phyloP scores from a whole-genome alignment of 2,888 invertebrate genomes.

The Bugula neritina region DNA sequence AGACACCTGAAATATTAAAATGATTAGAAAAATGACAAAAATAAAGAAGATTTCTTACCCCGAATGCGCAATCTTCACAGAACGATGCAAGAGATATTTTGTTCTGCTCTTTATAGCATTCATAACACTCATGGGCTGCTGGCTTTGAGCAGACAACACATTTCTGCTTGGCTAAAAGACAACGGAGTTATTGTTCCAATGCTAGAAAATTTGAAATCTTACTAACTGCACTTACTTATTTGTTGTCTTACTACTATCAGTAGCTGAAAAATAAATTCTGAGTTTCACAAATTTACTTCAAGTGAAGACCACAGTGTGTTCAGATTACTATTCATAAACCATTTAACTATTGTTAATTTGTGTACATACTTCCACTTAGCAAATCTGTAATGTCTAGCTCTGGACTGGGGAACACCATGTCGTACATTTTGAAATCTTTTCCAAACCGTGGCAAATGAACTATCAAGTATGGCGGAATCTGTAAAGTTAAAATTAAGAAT shows the following conservation, averaged over 20 bases:
- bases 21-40: no score
- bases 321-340: no score
- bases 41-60: background rate
- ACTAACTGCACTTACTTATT: no score
- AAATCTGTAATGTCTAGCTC: constrained; percentile 91
- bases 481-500: no score
- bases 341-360: no score
- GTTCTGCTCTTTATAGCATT: constrained; percentile 72
- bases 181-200: no score
- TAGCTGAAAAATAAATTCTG: no score
- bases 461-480: constrained; percentile 84
- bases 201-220: no score
- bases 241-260: no score
- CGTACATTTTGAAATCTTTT: constrained; percentile 92
- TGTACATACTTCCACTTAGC: constrained; percentile 79
- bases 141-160: constrained; percentile 85
- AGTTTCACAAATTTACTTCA: no score
- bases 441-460: constrained; percentile 97
- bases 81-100: background rate
- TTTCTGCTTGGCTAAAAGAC: constrained; percentile 70
- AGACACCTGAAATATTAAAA: no score
- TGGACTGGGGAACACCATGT: constrained; percentile 84
- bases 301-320: no score
- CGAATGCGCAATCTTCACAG: background rate
- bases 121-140: constrained; percentile 81